A percentile compares a stretch with the other conserved stretches of the same genome.
Evolutionary conservation across 2,888 invertebrate genomes (phyloP).

Genomic region (Pollenia angustigena): DNA sequence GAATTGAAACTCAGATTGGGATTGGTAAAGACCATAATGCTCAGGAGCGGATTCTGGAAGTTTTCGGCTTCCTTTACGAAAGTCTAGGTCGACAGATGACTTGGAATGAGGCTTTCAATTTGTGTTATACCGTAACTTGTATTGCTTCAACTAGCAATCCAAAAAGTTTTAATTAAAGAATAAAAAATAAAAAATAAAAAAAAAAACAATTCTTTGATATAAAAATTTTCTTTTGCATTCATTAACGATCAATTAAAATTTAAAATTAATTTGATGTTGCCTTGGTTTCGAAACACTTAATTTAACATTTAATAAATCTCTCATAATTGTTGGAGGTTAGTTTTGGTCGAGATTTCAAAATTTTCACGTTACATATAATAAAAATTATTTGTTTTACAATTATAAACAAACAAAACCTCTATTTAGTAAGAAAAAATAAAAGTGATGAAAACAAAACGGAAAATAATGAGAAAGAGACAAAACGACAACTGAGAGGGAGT

Average conservation of each 20-base stretch:
- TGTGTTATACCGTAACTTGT: too few species aligned
- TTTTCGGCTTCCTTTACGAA: too few species aligned
- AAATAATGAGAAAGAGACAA: not conserved
- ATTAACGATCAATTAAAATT: constrained; percentile 57
- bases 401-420: constrained; percentile 1
- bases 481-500: constrained; percentile 1
- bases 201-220: constrained; percentile 33
- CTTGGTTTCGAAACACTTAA: constrained; percentile 45
- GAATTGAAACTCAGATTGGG: too few species aligned
- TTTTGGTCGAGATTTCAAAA: constrained; percentile 30
- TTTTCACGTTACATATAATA: not conserved
- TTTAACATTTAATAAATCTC: constrained; percentile 48
- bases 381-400: not conserved
- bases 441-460: constrained; percentile 14
- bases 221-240: not conserved
- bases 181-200: constrained; percentile 25
- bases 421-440: not conserved
- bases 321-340: constrained; percentile 58
- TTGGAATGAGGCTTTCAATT: too few species aligned
- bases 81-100: too few species aligned
- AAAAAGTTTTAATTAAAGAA: not conserved
- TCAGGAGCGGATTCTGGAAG: too few species aligned
- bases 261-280: constrained; percentile 33
- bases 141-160: too few species aligned
- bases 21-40: too few species aligned